These are phyloP conservation scores for Sceloporus undulatus DNA, from an alignment of 2,113 vertebrate genomes.

Conservation along the genomic window DNA sequence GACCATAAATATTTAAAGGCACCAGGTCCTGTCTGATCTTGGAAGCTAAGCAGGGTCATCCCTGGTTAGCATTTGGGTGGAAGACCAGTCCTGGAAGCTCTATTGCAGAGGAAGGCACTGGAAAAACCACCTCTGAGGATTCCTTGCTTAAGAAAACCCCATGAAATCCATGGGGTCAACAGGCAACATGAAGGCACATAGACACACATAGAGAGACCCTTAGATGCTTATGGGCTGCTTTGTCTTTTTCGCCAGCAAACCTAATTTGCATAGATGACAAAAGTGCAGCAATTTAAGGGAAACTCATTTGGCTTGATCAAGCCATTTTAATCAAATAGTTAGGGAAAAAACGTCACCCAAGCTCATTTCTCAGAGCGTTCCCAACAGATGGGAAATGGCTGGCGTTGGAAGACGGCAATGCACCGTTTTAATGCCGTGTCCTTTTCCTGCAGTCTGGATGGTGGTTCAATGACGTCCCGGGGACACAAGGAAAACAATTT, in stretches of 20 bases:
- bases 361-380: conserved; percentile 49
- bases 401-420: background rate
- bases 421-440: conserved; percentile 27
- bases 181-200: too few species aligned
- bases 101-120: too few species aligned
- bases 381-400: conserved; percentile 56
- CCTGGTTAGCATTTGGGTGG: too few species aligned
- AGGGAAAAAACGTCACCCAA: conserved; percentile 55
- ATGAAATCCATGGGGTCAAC: too few species aligned
- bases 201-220: too few species aligned
- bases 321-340: conserved; percentile 70
- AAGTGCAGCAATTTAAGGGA: conserved; percentile 63
- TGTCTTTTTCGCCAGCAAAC: conserved; percentile 48
- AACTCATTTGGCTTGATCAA: conserved; percentile 56
- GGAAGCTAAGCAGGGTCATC: too few species aligned
- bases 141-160: too few species aligned
- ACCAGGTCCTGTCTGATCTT: too few species aligned
- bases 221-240: conserved; percentile 38
- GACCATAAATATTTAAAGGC: too few species aligned
- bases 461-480: conserved; percentile 60
- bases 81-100: too few species aligned
- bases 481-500: conserved; percentile 60
- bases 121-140: too few species aligned
- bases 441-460: conserved; percentile 31
- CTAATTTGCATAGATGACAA: conserved; percentile 59